phyloP scores from a whole-genome alignment of 2,113 vertebrate species.

The Gobio gobio region DNA sequence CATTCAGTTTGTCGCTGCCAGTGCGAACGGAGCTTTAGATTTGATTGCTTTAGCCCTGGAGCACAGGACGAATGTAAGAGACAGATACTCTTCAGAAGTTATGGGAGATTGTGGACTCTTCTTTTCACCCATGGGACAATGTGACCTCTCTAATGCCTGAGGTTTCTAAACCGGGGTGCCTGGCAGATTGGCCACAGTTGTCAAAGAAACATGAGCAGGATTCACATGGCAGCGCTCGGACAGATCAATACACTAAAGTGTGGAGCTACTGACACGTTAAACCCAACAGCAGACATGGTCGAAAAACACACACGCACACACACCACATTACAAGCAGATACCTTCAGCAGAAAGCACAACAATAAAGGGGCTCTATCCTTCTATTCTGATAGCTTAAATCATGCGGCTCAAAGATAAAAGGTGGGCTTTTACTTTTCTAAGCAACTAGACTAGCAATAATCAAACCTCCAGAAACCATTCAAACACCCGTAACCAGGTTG shows the following conservation, averaged over 20 bases:
- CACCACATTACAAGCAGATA: neutral
- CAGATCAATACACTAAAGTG: conserved; percentile 59
- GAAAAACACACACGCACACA: conserved; percentile 39
- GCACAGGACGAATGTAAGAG: neutral
- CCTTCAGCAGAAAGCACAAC: neutral
- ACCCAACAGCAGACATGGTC: conserved; percentile 53
- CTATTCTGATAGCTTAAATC: neutral
- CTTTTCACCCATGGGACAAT: conserved; percentile 44
- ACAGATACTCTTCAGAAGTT: conserved; percentile 13
- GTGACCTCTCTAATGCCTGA: conserved; percentile 57
- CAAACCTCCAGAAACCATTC: neutral
- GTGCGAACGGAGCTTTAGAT: neutral
- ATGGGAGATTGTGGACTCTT: conserved; percentile 45
- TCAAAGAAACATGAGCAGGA: conserved; percentile 58
- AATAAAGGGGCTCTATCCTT: conserved; percentile 24
- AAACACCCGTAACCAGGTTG: neutral
- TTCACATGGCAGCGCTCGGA: conserved; percentile 56
- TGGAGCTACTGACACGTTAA: conserved; percentile 59
- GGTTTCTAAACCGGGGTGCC: conserved; percentile 58
- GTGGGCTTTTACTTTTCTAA: neutral
- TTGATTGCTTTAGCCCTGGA: conserved; percentile 30
- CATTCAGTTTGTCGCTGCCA: neutral
- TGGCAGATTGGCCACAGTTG: conserved; percentile 65
- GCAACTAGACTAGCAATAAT: neutral
- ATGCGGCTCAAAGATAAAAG: neutral